These are phyloP conservation scores for Echeneis naucrates DNA, from an alignment of 2,797 vertebrate genomes.

Conservation along the genomic window DNA sequence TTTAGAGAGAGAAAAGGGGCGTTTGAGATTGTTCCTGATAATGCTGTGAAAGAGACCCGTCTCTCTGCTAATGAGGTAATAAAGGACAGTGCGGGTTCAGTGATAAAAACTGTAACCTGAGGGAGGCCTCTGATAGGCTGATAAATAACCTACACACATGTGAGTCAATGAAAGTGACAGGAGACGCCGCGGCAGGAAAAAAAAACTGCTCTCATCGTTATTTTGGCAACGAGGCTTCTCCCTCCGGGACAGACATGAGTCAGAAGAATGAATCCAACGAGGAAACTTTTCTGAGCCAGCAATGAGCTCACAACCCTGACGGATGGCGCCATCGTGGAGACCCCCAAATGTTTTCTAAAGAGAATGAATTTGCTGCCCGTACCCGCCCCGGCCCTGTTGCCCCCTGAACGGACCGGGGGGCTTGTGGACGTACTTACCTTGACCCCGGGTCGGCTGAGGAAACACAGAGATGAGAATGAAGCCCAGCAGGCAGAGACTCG, in stretches of 20 bases:
- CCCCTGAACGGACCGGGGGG: constrained; percentile 3
- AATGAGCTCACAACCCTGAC: not conserved
- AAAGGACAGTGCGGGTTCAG: constrained; percentile 22
- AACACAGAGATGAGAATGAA: constrained; percentile 72
- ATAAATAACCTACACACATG: rapidly evolving
- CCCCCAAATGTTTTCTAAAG: not conserved
- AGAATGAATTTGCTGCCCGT: too few relatives aligned
- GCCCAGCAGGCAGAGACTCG: constrained; percentile 74
- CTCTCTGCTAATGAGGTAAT: constrained; percentile 20
- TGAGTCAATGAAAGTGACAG: not conserved
- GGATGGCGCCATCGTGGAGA: rapidly evolving
- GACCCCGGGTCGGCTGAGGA: constrained; percentile 77
- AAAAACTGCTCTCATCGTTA: not conserved
- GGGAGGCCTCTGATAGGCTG: too few relatives aligned
- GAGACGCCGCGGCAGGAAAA: not conserved
- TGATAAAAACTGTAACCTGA: too few relatives aligned
- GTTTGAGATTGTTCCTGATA: constrained; percentile 8
- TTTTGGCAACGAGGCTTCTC: constrained; percentile 26
- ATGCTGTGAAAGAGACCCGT: constrained; percentile 3
- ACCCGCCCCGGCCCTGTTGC: too few relatives aligned
- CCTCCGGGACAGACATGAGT: constrained; percentile 20
- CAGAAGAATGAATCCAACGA: not conserved
- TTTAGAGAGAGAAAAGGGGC: not conserved
- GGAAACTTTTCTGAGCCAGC: constrained; percentile 32
- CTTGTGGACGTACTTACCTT: constrained; percentile 83